Percentiles rank a stretch among this genome's conserved stretches.
These are phyloP conservation scores for Zonotrichia leucophrys DNA, from an alignment of 2,113 vertebrate genomes.

Conservation along the genomic window DNA sequence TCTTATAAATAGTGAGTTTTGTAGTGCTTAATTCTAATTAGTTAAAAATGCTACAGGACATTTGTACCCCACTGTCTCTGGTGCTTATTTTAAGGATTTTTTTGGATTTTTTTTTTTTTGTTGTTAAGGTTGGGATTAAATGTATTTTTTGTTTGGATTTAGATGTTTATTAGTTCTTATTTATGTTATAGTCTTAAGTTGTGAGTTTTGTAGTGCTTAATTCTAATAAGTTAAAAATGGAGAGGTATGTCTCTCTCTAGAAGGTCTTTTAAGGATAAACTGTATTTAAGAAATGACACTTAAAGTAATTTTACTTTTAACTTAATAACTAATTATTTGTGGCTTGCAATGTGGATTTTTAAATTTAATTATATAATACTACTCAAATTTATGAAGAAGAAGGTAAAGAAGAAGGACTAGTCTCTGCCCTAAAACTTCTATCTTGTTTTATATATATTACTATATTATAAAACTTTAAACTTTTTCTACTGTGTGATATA, in stretches of 20 bases:
- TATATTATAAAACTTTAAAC: not conserved
- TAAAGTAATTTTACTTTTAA: not conserved
- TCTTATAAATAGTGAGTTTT: not conserved
- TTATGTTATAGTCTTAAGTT: not conserved
- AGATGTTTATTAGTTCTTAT: not conserved
- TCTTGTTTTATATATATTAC: not conserved
- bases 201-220: not conserved
- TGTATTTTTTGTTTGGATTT: not conserved
- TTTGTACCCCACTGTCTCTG: no score
- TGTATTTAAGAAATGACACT: not conserved
- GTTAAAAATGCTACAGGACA: not conserved
- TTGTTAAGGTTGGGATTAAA: not conserved
- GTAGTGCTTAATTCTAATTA: not conserved
- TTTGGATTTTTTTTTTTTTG: no score
- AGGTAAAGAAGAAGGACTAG: not conserved
- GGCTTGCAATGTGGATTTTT: not conserved
- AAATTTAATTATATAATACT: not conserved
- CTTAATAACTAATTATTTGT: not conserved
- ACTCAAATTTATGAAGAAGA: not conserved
- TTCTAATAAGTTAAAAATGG: not conserved
- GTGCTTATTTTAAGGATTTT: no score
- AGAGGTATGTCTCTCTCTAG: not conserved
- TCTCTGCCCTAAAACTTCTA: not conserved
- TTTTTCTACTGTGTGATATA: not conserved
- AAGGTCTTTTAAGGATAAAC: not conserved